Evolutionary conservation across 2,113 vertebrate species (phyloP).

Genomic region (Zosterops japonicus): DNA sequence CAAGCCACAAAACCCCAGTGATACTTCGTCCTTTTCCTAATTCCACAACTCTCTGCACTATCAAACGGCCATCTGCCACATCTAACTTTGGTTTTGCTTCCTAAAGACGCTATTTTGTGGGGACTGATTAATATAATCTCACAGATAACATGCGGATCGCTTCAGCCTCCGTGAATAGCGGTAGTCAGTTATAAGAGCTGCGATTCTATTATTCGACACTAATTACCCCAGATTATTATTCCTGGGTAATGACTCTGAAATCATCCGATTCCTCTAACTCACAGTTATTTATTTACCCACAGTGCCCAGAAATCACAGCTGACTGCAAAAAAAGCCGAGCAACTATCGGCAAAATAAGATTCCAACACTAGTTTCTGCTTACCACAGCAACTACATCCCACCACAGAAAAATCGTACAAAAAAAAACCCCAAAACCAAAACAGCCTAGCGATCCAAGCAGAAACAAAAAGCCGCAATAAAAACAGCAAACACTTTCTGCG

Average conservation of each 20-base stretch:
- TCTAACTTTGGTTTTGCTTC: rapidly evolving
- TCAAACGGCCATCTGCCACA: neutral
- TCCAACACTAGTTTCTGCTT: neutral
- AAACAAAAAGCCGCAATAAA: neutral
- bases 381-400: neutral
- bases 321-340: neutral
- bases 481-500: rapidly evolving
- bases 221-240: neutral
- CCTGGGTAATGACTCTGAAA: neutral
- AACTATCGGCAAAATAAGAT: neutral
- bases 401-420: neutral
- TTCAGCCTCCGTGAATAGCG: neutral
- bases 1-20: rapidly evolving
- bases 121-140: neutral
- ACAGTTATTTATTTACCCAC: neutral
- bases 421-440: neutral
- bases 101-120: neutral
- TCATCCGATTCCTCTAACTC: neutral
- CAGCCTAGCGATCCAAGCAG: rapidly evolving
- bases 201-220: neutral
- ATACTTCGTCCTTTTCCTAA: neutral
- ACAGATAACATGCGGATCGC: rapidly evolving
- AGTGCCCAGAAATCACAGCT: neutral
- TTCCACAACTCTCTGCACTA: neutral
- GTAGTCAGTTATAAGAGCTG: rapidly evolving